Percentiles rank a stretch among this genome's conserved stretches.
phyloP scores from a whole-genome alignment of 2,888 invertebrate species.

The Anorthoa munda region DNA sequence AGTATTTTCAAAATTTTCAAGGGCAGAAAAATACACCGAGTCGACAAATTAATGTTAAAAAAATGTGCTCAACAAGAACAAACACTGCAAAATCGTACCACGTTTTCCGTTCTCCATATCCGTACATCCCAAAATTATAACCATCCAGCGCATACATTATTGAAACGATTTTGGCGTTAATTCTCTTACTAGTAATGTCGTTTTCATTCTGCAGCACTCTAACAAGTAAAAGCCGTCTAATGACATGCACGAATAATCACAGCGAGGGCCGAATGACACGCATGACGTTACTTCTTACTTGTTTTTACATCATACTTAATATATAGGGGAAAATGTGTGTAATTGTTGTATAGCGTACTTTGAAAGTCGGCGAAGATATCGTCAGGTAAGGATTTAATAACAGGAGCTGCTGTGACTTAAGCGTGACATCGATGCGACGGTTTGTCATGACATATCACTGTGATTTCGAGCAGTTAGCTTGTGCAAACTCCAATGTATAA shows the following conservation, averaged over 20 bases:
- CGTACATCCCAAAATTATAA: slow-evolving; percentile 56
- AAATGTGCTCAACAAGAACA: slow-evolving; percentile 7
- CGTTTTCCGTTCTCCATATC: slow-evolving; percentile 29
- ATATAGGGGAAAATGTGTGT: slow-evolving; percentile 78
- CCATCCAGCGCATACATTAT: slow-evolving; percentile 65
- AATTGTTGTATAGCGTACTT: slow-evolving; percentile 78
- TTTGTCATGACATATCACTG: slow-evolving; percentile 56
- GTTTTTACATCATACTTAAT: slow-evolving; percentile 80
- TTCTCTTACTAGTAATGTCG: slow-evolving; percentile 69
- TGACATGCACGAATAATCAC: slow-evolving; percentile 79
- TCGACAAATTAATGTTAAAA: no score
- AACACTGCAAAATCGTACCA: neutral
- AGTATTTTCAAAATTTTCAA: no score
- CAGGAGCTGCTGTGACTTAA: slow-evolving; percentile 65
- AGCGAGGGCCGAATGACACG: slow-evolving; percentile 77
- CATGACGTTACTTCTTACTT: slow-evolving; percentile 72
- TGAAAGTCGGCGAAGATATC: slow-evolving; percentile 79
- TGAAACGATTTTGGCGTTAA: slow-evolving; percentile 71
- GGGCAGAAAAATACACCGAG: no score
- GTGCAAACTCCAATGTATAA: slow-evolving; percentile 39
- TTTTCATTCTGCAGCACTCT: slow-evolving; percentile 70
- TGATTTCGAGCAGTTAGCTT: slow-evolving; percentile 56
- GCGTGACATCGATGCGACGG: slow-evolving; percentile 64
- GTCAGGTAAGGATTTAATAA: slow-evolving; percentile 75
- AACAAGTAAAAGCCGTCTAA: slow-evolving; percentile 74